Evolutionary conservation across 2,113 vertebrate species (phyloP), one percentile per base, ranked within the genome.

Genomic region (Stigmatopora argus): DNA sequence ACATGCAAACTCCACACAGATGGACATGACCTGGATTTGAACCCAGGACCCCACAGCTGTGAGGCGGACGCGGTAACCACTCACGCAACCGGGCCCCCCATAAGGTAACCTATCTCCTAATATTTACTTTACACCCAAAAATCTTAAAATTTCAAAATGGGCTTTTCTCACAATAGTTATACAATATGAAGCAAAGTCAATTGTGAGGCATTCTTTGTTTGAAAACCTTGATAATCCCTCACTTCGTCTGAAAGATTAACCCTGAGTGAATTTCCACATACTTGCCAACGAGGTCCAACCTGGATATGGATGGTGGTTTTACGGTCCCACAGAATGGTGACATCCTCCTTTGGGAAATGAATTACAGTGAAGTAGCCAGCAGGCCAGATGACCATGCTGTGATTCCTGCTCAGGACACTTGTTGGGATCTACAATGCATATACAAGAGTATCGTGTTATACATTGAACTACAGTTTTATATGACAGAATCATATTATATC

Each of bases 241-340:
- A 6, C 19, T 21, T 11, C 18, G 7, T 9, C 18, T 52, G 49
- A 52, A 52, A 57, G 55, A 23, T 34, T 12, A 57, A 57, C 31
- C 13, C 3, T 7, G 10, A 17, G 19, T 10, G 44, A 5, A 0
- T 1, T n/a, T 21, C 21, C 26, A n/a, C 80, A 73, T 80, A 95
- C 96, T 93, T 98, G 95, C 96, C 96, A 98, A 66, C 82, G 90
- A 14, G 93, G 94, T 74, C 96, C 96, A 44, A 93, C 93, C 81
- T 97, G 95, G 55, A 98, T 69, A 14, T 99, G 96, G 77, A 96
- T 76, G 0, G 95, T 96, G 70, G 93, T 99, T 74, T 94, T 94
- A n/a, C 92, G 92, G 86, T 99, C 96, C 96, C 96, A 99, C 49
- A 98, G 89, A 57, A 98, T 55, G 2, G 94, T 96, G 70, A 98